These are phyloP conservation scores for Stegodyphus dumicola DNA, from an alignment of 1,140 invertebrate species.

Conservation along the genomic window DNA sequence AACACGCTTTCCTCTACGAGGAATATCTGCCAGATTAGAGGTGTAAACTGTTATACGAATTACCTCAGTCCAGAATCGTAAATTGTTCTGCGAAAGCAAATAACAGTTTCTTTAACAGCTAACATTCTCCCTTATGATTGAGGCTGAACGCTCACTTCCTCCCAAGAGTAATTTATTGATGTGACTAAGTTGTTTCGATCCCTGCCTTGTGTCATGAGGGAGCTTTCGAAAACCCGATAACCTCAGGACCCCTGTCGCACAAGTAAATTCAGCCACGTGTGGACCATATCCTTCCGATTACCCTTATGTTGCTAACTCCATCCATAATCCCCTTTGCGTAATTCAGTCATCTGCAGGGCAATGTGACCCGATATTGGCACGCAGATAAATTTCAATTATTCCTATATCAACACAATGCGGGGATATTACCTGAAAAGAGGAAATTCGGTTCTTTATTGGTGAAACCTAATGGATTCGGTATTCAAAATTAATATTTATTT, in stretches of 20 bases:
- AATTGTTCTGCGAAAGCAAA: too few species aligned
- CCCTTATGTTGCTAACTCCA: neutral
- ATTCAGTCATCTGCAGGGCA: constrained; percentile 26
- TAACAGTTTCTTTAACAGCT: too few species aligned
- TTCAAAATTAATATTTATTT: too few species aligned
- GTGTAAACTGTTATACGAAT: too few species aligned
- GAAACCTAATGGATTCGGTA: too few species aligned
- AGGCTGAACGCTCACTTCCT: constrained; percentile 14
- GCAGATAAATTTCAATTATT: constrained; percentile 46
- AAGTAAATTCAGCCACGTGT: constrained; percentile 54
- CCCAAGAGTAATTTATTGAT: constrained; percentile 45
- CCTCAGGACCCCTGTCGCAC: constrained; percentile 24
- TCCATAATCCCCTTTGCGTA: constrained; percentile 12
- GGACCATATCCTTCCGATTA: neutral
- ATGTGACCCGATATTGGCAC: neutral
- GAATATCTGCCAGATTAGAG: too few species aligned
- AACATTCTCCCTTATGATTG: neutral
- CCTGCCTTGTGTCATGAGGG: constrained; percentile 34
- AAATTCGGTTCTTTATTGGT: too few species aligned
- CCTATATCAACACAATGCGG: neutral
- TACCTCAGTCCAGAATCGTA: too few species aligned
- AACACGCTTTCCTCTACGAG: too few species aligned
- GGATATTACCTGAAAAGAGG: too few species aligned
- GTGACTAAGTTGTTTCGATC: constrained; percentile 33
- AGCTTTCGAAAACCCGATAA: constrained; percentile 16